Evolutionary conservation across 2,113 vertebrate genomes (phyloP).

Genomic region (Alligator sinensis): DNA sequence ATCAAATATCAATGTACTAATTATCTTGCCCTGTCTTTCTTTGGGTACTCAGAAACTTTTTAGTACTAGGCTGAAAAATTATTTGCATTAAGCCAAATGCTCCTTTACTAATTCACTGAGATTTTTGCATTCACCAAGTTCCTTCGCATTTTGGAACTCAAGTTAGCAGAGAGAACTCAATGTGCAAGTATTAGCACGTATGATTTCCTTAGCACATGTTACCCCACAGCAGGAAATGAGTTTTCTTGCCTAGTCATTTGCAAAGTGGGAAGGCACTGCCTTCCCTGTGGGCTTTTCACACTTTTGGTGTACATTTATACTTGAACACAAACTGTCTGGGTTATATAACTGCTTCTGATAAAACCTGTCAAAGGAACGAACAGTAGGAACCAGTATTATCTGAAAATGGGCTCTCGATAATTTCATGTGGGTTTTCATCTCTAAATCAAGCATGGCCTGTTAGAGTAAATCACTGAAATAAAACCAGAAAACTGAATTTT

Average conservation of each 20-base stretch:
- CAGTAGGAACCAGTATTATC: neutral
- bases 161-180: neutral
- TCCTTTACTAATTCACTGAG: neutral
- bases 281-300: conserved; percentile 4
- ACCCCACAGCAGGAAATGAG: conserved; percentile 23
- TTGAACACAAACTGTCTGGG: conserved; percentile 6
- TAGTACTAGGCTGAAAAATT: neutral
- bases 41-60: neutral
- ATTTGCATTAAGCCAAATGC: neutral
- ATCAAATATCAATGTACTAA: neutral
- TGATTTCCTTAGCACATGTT: neutral
- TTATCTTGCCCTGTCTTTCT: neutral
- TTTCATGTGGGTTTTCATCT: conserved; percentile 12
- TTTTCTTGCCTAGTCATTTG: conserved; percentile 34
- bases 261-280: conserved; percentile 19
- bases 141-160: neutral
- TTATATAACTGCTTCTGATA: conserved; percentile 18
- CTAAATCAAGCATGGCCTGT: neutral
- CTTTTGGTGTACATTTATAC: conserved; percentile 20
- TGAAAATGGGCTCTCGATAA: conserved; percentile 28
- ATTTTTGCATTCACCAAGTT: neutral
- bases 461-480: neutral
- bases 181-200: neutral
- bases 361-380: conserved; percentile 33
- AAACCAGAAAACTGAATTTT: neutral